phyloP scores from a whole-genome alignment of 2,797 vertebrate species.

The Neomorphus geoffroyi region DNA sequence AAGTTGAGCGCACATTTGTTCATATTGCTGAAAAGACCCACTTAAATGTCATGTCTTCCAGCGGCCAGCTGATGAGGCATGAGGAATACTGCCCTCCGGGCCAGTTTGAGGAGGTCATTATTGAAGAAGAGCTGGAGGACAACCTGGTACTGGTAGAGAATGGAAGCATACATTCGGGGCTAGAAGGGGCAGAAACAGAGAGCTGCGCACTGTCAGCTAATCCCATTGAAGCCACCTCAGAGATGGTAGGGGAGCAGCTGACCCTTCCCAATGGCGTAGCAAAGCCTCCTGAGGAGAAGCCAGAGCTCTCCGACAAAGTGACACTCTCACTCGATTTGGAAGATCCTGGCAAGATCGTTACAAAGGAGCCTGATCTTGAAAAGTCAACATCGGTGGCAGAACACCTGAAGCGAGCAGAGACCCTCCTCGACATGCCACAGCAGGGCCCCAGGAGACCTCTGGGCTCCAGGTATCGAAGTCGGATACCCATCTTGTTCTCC shows the following conservation, averaged over 20 bases:
- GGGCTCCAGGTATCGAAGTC: slow-evolving; percentile 80
- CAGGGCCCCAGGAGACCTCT: slow-evolving; percentile 43
- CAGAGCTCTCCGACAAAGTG: background rate
- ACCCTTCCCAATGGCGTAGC: slow-evolving; percentile 40
- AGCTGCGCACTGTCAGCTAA: slow-evolving; percentile 48
- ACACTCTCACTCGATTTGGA: background rate
- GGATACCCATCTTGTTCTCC: slow-evolving; percentile 90
- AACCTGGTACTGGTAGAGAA: slow-evolving; percentile 67
- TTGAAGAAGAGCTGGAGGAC: slow-evolving; percentile 68
- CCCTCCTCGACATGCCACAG: background rate
- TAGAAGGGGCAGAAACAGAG: slow-evolving; percentile 69
- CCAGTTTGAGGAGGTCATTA: slow-evolving; percentile 74
- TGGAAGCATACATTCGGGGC: slow-evolving; percentile 49
- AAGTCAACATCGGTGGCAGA: background rate
- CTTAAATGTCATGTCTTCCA: slow-evolving; percentile 92
- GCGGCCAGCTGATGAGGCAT: slow-evolving; percentile 78
- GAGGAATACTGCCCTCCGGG: slow-evolving; percentile 73
- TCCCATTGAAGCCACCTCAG: slow-evolving; percentile 48
- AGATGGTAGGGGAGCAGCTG: slow-evolving; percentile 43
- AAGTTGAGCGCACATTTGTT: slow-evolving; percentile 95
- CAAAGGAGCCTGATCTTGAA: slow-evolving; percentile 34
- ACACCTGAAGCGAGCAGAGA: slow-evolving; percentile 35
- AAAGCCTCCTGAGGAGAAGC: slow-evolving; percentile 13
- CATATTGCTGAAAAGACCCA: slow-evolving; percentile 97
- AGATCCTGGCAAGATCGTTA: background rate